Evolutionary conservation across 2,113 vertebrate species (phyloP).

Genomic region (Hippocampus zosterae): DNA sequence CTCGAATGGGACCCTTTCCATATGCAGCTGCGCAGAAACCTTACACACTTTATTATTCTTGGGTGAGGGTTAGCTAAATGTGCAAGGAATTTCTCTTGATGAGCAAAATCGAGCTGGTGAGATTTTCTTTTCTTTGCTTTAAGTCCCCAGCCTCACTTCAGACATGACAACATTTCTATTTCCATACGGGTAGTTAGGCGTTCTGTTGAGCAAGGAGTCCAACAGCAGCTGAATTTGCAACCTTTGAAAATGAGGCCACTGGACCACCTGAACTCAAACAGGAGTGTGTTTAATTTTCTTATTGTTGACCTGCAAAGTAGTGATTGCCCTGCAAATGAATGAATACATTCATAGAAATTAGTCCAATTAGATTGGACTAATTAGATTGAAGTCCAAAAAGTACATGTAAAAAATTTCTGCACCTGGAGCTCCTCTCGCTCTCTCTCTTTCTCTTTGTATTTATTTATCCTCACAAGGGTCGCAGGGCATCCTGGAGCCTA

Average conservation of each 20-base stretch:
- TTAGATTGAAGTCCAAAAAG: background rate
- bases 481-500: too few relatives aligned
- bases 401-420: background rate
- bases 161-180: slow-evolving; percentile 60
- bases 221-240: slow-evolving; percentile 52
- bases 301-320: slow-evolving; percentile 35
- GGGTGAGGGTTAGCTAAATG: slow-evolving; percentile 45
- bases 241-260: slow-evolving; percentile 42
- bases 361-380: too few relatives aligned
- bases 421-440: background rate
- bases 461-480: too few relatives aligned
- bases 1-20: slow-evolving; percentile 46
- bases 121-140: slow-evolving; percentile 42
- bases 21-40: slow-evolving; percentile 51
- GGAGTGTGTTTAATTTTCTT: slow-evolving; percentile 29
- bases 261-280: slow-evolving; percentile 37
- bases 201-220: slow-evolving; percentile 28
- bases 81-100: slow-evolving; percentile 61
- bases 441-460: too few relatives aligned
- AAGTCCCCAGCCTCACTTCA: slow-evolving; percentile 33
- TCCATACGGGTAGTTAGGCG: slow-evolving; percentile 55
- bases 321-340: slow-evolving; percentile 8
- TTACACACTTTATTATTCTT: slow-evolving; percentile 65
- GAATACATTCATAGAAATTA: slow-evolving; percentile 17
- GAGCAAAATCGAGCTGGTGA: slow-evolving; percentile 39